phyloP scores from a whole-genome alignment of 2,888 invertebrate genomes.

The Ganaspis brasiliensis region DNA sequence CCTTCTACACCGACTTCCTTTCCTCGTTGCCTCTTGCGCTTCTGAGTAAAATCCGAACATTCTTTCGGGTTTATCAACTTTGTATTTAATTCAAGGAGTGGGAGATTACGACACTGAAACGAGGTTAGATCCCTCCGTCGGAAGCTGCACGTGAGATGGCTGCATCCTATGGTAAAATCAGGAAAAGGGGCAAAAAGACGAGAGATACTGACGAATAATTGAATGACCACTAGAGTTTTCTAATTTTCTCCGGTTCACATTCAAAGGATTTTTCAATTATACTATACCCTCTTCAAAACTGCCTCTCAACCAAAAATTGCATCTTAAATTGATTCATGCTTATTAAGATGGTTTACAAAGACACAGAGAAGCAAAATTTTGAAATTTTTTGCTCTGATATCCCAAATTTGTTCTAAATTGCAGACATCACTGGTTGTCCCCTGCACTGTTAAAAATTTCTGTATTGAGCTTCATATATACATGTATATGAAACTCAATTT shows the following conservation, averaged over 20 bases:
- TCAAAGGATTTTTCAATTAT: background rate
- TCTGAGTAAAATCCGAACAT: constrained; percentile 69
- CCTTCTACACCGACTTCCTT: constrained; percentile 38
- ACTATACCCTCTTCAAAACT: background rate
- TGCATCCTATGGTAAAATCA: constrained; percentile 12
- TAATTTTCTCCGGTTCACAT: constrained; percentile 13
- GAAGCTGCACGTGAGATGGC: constrained; percentile 16
- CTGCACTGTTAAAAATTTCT: too few species aligned
- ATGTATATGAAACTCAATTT: too few species aligned
- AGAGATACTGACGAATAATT: constrained; percentile 18
- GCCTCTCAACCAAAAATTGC: background rate
- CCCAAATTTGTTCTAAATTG: too few species aligned
- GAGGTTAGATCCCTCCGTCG: constrained; percentile 25
- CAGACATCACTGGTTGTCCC: too few species aligned
- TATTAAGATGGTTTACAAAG: too few species aligned
- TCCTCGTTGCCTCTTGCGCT: constrained; percentile 49
- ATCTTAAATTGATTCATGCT: background rate
- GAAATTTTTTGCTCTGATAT: too few species aligned
- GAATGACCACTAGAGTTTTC: constrained; percentile 11
- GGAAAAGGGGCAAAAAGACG: background rate
- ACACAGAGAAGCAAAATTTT: too few species aligned
- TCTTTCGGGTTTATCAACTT: constrained; percentile 73
- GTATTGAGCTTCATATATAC: too few species aligned
- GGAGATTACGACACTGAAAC: constrained; percentile 25
- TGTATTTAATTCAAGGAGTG: constrained; percentile 65